These are phyloP conservation scores for Crenichthys baileyi DNA, from an alignment of 2,797 vertebrate species.

Conservation along the genomic window DNA sequence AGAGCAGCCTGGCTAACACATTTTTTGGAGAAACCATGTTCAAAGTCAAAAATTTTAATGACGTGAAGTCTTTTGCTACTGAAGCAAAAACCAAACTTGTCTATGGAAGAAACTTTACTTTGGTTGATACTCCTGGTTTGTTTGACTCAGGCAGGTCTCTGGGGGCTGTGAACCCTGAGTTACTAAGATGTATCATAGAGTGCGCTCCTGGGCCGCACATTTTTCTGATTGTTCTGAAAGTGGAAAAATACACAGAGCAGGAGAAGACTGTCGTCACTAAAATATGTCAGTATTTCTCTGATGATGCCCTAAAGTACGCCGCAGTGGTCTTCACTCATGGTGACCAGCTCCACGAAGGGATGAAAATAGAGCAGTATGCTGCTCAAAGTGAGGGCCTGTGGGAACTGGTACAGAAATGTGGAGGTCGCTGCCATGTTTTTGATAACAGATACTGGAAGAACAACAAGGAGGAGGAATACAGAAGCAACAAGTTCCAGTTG, in stretches of 20 bases:
- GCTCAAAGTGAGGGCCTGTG: background rate
- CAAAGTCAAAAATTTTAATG: background rate
- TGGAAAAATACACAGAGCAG: background rate
- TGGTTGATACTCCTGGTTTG: slow-evolving; percentile 7
- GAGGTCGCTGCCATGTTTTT: slow-evolving; percentile 12
- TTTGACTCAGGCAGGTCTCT: background rate
- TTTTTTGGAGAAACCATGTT: background rate
- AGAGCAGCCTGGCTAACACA: slow-evolving; percentile 30
- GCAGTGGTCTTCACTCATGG: background rate
- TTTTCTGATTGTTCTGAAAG: slow-evolving; percentile 4
- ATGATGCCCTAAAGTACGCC: slow-evolving; percentile 4
- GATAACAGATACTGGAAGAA: slow-evolving; percentile 23
- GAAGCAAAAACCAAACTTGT: background rate
- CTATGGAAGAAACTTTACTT: slow-evolving; percentile 1
- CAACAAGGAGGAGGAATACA: background rate
- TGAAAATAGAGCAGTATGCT: background rate
- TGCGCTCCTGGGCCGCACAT: slow-evolving; percentile 4
- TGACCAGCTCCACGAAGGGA: background rate
- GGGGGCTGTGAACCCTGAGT: background rate
- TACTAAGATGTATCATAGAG: background rate
- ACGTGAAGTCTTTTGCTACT: slow-evolving; percentile 4
- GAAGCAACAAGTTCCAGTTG: background rate
- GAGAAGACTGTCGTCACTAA: background rate
- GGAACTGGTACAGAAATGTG: slow-evolving; percentile 6
- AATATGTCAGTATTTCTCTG: background rate